Evolutionary conservation across 2,888 invertebrate genomes (phyloP).

Genomic region (Napeogenes inachia): DNA sequence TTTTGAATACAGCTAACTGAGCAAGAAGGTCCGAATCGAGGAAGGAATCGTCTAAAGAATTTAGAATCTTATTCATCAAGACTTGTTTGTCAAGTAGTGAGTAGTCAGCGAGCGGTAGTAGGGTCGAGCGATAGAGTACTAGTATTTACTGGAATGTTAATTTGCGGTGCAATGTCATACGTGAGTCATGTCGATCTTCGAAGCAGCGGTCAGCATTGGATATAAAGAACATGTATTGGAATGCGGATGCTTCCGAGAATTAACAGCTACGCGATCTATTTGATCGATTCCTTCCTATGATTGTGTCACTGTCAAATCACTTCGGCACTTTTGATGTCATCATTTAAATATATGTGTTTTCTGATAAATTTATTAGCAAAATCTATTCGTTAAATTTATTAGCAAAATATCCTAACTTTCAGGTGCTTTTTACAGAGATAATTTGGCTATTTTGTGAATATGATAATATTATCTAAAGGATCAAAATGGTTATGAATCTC

Average conservation of each 20-base stretch:
- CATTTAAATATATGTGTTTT: not conserved
- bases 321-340: slow-evolving; percentile 13
- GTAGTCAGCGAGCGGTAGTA: slow-evolving; percentile 37
- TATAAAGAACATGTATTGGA: slow-evolving; percentile 66
- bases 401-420: too few relatives aligned
- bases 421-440: too few relatives aligned
- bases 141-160: slow-evolving; percentile 64
- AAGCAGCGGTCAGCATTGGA: slow-evolving; percentile 43
- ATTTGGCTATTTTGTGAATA: too few relatives aligned
- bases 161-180: slow-evolving; percentile 64
- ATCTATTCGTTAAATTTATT: not conserved
- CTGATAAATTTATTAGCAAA: slow-evolving; percentile 12
- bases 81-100: slow-evolving; percentile 44
- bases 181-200: slow-evolving; percentile 53
- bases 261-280: slow-evolving; percentile 48
- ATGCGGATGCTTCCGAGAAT: slow-evolving; percentile 68
- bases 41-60: too few relatives aligned
- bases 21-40: too few relatives aligned
- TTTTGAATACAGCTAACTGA: too few relatives aligned
- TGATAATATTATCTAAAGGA: too few relatives aligned
- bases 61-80: too few relatives aligned
- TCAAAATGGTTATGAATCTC: too few relatives aligned
- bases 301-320: slow-evolving; percentile 36
- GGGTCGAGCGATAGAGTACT: slow-evolving; percentile 47
- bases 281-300: slow-evolving; percentile 38